Percentiles rank a stretch among this genome's conserved stretches.
Conservation (phyloP, 2,797 vertebrate species). For the Crenuchus spilurus region DNA sequence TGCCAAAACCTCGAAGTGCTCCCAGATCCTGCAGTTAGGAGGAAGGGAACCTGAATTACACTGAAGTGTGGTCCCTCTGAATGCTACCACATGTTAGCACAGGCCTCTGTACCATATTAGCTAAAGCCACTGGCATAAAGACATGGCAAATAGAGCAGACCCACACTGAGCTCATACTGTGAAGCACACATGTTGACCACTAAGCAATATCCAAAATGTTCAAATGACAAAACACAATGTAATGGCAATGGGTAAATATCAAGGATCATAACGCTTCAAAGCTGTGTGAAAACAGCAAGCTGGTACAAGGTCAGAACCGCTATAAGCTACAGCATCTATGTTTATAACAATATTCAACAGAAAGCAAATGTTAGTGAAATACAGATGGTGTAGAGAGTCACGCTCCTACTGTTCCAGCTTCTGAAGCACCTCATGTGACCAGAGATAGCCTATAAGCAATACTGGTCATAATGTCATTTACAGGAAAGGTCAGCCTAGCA, state of each 20-base stretch:
- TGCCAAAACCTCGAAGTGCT: slow-evolving; percentile 63
- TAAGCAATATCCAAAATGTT: slow-evolving; percentile 39
- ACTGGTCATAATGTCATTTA: background rate
- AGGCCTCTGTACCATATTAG: slow-evolving; percentile 57
- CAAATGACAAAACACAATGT: slow-evolving; percentile 36
- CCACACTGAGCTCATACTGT: slow-evolving; percentile 46
- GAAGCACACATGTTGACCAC: slow-evolving; percentile 24
- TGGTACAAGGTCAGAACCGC: background rate
- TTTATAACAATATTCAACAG: background rate
- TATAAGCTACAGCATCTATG: background rate
- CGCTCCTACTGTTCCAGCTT: background rate
- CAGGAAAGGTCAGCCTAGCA: background rate
- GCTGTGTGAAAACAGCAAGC: background rate
- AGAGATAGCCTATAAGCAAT: background rate
- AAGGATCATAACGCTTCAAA: slow-evolving; percentile 18
- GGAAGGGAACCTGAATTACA: slow-evolving; percentile 61
- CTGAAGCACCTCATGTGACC: background rate
- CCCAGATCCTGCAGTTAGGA: slow-evolving; percentile 60
- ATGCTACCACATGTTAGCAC: slow-evolving; percentile 60
- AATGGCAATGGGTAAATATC: slow-evolving; percentile 22
- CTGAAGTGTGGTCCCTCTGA: slow-evolving; percentile 62
- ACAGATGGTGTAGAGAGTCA: slow-evolving; percentile 10
- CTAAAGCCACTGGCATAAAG: slow-evolving; percentile 53
- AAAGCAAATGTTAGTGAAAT: background rate
- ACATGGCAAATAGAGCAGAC: slow-evolving; percentile 48